A percentile compares a stretch with the other conserved stretches of the same genome.
These are phyloP conservation scores for Camelus dromedarius DNA, from an alignment of 2,113 vertebrate genomes.

Conservation along the genomic window DNA sequence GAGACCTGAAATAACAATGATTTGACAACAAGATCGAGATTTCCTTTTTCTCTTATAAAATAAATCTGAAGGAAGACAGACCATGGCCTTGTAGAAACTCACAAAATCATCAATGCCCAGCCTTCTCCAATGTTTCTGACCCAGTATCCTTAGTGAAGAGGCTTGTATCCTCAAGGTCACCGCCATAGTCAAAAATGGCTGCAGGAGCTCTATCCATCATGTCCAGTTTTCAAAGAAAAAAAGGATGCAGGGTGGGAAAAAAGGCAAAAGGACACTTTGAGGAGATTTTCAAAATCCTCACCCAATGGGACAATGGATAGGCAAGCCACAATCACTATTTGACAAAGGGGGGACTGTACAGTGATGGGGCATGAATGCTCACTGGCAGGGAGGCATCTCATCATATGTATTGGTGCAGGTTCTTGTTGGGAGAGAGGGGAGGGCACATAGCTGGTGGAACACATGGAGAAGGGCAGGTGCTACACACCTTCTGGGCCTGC, in stretches of 20 bases:
- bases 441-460: neutral
- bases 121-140: neutral
- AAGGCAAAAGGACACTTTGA: neutral
- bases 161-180: neutral
- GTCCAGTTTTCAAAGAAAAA: neutral
- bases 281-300: neutral
- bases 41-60: neutral
- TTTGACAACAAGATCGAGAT: neutral
- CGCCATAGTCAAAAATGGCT: neutral
- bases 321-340: neutral
- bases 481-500: neutral
- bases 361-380: neutral
- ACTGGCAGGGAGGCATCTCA: neutral
- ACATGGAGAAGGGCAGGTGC: no score
- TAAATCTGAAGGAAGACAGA: neutral
- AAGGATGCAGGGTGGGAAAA: no score
- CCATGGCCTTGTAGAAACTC: neutral
- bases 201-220: neutral
- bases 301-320: neutral
- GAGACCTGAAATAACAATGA: neutral
- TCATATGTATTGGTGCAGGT: accelerated
- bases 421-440: neutral
- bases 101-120: neutral
- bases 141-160: neutral
- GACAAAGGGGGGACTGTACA: neutral